phyloP scores from a whole-genome alignment of 2,113 vertebrate species.

The Parotia lawesii region DNA sequence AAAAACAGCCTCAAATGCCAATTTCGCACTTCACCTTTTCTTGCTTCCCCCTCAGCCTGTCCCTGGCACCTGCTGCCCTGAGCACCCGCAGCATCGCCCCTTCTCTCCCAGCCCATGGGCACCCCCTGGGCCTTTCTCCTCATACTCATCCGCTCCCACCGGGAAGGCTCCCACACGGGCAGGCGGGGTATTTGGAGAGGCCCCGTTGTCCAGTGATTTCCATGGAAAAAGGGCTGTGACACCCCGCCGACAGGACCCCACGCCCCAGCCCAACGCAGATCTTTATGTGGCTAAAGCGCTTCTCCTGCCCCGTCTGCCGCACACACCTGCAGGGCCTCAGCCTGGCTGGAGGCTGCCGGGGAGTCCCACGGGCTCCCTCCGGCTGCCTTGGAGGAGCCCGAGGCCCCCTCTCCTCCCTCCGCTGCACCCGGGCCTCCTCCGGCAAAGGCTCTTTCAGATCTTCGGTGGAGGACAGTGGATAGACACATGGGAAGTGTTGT shows the following conservation, averaged over 20 bases:
- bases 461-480: not conserved
- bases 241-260: not conserved
- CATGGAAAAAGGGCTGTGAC: not conserved
- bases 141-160: fast-evolving
- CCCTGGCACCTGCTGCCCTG: not conserved
- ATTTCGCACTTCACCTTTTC: not conserved
- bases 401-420: not conserved
- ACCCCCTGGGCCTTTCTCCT: not conserved
- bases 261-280: fast-evolving
- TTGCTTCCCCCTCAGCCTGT: not conserved
- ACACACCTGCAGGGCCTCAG: not conserved
- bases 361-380: not conserved
- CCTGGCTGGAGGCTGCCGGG: not conserved
- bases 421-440: not conserved
- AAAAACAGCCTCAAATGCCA: not conserved
- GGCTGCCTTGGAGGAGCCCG: not conserved
- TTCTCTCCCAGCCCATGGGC: not conserved
- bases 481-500: not conserved
- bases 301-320: not conserved
- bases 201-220: not conserved
- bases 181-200: not conserved
- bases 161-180: not conserved
- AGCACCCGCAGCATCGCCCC: not conserved
- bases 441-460: not conserved
- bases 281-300: fast-evolving